Conservation (phyloP, 2,113 vertebrate genomes). For the Thunnus thynnus region DNA sequence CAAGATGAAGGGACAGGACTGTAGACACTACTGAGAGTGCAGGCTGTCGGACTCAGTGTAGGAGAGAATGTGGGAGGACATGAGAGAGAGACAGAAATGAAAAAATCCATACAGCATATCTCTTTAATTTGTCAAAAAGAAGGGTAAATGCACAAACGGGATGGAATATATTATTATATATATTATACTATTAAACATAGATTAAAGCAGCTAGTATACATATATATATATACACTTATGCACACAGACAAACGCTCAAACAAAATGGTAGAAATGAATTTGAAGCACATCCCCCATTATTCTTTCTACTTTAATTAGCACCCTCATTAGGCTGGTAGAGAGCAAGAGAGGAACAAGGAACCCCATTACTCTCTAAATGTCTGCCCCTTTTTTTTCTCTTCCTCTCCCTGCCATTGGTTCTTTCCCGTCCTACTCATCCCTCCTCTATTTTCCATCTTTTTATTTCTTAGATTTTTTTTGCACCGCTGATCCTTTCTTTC, state of each 20-base stretch:
- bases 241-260: constrained; percentile 11
- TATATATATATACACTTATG: constrained; percentile 1
- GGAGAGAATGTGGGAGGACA: not conserved
- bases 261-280: constrained; percentile 62
- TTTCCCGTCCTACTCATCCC: constrained; percentile 25
- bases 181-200: not conserved
- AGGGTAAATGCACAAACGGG: constrained; percentile 10
- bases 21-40: not conserved
- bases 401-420: constrained; percentile 30
- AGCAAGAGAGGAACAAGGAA: constrained; percentile 66
- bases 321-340: constrained; percentile 88
- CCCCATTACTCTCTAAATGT: constrained; percentile 71
- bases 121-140: constrained; percentile 17
- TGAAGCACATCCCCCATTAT: constrained; percentile 79
- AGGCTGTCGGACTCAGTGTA: not conserved
- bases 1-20: not conserved
- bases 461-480: constrained; percentile 9
- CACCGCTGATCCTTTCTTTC: not conserved
- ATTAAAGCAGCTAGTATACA: constrained; percentile 16
- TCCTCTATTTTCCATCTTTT: constrained; percentile 26
- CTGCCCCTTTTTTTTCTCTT: constrained; percentile 32
- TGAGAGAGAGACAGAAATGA: not conserved
- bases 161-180: not conserved
- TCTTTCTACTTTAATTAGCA: constrained; percentile 92
- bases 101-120: not conserved